These are phyloP conservation scores for Cyanoliseus patagonus DNA, from an alignment of 2,113 vertebrate species.

Conservation along the genomic window DNA sequence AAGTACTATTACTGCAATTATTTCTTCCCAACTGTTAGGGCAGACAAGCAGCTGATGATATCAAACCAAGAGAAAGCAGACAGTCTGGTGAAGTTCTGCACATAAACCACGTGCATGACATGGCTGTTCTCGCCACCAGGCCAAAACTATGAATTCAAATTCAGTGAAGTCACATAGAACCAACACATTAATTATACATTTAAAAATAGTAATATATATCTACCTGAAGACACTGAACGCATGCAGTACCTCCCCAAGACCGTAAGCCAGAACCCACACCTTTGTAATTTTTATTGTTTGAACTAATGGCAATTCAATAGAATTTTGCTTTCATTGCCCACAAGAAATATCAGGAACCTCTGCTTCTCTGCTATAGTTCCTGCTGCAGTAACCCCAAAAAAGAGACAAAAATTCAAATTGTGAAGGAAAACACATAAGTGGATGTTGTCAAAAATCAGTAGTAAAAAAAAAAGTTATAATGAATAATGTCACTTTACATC, in stretches of 20 bases:
- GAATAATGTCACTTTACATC: background rate
- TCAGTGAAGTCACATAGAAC: background rate
- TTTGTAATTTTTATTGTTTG: background rate
- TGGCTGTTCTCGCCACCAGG: background rate
- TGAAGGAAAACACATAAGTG: background rate
- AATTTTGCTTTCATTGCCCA: background rate
- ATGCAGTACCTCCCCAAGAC: background rate
- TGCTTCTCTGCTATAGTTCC: background rate
- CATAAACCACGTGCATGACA: accelerated
- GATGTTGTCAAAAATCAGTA: background rate
- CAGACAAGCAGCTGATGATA: background rate
- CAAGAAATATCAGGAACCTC: background rate
- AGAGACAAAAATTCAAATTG: background rate
- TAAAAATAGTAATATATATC: background rate
- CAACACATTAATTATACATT: background rate
- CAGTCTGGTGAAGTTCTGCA: background rate
- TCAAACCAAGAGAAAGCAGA: background rate
- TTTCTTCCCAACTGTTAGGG: background rate
- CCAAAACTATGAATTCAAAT: background rate
- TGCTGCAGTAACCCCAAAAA: background rate
- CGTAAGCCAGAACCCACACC: background rate
- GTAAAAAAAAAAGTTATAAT: background rate
- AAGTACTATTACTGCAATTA: background rate
- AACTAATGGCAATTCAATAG: background rate
- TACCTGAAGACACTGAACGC: background rate